These are phyloP conservation scores for Drosophila guanche DNA, from an alignment of 1,140 invertebrate genomes.

Conservation along the genomic window DNA sequence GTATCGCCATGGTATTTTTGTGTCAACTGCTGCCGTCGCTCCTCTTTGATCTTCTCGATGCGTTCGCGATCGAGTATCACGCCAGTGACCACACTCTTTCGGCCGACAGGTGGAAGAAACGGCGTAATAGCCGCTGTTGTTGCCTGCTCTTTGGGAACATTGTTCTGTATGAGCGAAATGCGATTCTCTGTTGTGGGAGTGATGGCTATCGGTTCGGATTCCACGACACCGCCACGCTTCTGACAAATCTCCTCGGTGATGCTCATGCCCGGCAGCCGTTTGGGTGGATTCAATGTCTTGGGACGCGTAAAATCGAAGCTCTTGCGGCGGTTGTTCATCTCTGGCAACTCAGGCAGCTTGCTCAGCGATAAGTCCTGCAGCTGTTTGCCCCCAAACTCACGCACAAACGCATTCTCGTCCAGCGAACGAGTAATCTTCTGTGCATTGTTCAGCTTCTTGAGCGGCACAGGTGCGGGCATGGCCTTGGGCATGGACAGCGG, in stretches of 20 bases:
- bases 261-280: slow-evolving; percentile 85
- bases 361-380: slow-evolving; percentile 78
- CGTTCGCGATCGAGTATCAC: slow-evolving; percentile 88
- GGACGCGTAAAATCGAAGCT: slow-evolving; percentile 84
- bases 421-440: slow-evolving; percentile 88
- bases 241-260: slow-evolving; percentile 77
- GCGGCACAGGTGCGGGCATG: slow-evolving; percentile 57
- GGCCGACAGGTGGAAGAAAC: slow-evolving; percentile 49
- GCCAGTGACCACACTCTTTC: slow-evolving; percentile 72
- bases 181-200: slow-evolving; percentile 86
- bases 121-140: slow-evolving; percentile 11
- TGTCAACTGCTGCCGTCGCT: slow-evolving; percentile 91
- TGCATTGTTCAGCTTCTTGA: slow-evolving; percentile 85
- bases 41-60: slow-evolving; percentile 96
- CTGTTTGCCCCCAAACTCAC: slow-evolving; percentile 85
- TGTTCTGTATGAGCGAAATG: slow-evolving; percentile 85
- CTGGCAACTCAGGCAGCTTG: slow-evolving; percentile 71
- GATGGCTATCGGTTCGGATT: slow-evolving; percentile 56
- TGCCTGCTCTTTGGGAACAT: slow-evolving; percentile 65
- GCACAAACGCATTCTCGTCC: slow-evolving; percentile 88
- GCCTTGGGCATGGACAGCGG: slow-evolving; percentile 29
- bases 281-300: slow-evolving; percentile 85
- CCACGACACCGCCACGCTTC: slow-evolving; percentile 55
- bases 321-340: slow-evolving; percentile 80
- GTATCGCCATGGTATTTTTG: slow-evolving; percentile 94